Base-by-base conservation (phyloP, 2,113 vertebrate species). In the Jacana jacana region DNA sequence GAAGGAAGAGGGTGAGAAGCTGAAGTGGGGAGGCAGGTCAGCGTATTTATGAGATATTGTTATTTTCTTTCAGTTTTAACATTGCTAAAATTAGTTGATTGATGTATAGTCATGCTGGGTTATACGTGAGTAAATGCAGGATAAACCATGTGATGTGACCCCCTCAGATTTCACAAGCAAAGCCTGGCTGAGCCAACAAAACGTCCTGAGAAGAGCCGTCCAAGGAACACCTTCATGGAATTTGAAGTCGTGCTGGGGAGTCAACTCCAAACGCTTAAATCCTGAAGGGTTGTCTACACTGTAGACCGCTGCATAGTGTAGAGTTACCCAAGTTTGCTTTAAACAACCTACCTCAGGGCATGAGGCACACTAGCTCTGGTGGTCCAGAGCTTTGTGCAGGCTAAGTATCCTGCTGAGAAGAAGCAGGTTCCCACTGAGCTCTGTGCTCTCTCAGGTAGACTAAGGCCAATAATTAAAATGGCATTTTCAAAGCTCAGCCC, bases 41-140 rank as follows among this genome's bases (percentile, higher is more conserved):
- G 83, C 54, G 48, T 92, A 91, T 91, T 95, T 23, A 95, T 65
- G 40, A 91, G 77, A 92, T 95, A 95, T 42, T 42, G 71, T 75
- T 89, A 30, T 96, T 96, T 97, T 96, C 73, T 93, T 95, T 95
- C 51, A 85, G 52, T 96, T 96, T 96, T 94, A 95, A 91, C 94
- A 70, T 94, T 12, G 89, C 96, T 96, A 96, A 96, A 96, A 96
- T 97, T 96, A 97, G 93, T 93, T 96, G 95, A 96, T 94, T 97
- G 96, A 97, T 92, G 81, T 95, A 96, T 89, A 93, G 91, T 92
- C 95, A 96, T 93, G 96, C 93, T 95, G 95, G 63, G 83, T 96
- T 95, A 90, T 96, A 97, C 86, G 95, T 96, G 95, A 96, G 90
- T 96, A 95, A 94, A 97, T 97, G 95, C 92, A 93, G 40, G 69